Percentiles rank a stretch among this genome's conserved stretches.
Conservation (phyloP, 2,888 invertebrate genomes). For the Emmelina monodactyla region DNA sequence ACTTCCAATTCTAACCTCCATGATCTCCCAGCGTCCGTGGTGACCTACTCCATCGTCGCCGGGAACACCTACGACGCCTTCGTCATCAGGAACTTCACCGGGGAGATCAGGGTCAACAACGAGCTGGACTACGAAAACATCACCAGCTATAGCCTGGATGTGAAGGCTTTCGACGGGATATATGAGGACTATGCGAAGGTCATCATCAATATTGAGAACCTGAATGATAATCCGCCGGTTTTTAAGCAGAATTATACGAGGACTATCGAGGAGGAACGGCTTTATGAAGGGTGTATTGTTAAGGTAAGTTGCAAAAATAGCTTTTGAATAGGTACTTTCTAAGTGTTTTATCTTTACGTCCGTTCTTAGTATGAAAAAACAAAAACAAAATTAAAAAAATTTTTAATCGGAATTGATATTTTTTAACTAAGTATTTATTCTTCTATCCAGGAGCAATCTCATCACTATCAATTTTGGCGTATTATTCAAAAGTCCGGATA, state of each 20-base stretch:
- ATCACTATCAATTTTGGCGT: too few relatives aligned
- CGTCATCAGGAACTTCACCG: constrained; percentile 83
- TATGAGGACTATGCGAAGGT: constrained; percentile 85
- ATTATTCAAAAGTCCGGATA: too few relatives aligned
- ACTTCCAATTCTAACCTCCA: constrained; percentile 3
- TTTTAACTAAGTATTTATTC: too few relatives aligned
- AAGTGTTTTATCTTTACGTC: too few relatives aligned
- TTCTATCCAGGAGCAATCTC: too few relatives aligned
- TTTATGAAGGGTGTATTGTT: constrained; percentile 74
- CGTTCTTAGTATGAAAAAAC: too few relatives aligned
- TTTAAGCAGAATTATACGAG: constrained; percentile 79
- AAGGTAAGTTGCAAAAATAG: constrained; percentile 56
- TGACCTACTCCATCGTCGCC: constrained; percentile 85
- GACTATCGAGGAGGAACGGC: constrained; percentile 77
- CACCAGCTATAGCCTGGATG: constrained; percentile 84
- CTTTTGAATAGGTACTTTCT: too few relatives aligned
- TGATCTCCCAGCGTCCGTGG: constrained; percentile 71
- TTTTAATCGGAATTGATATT: too few relatives aligned
- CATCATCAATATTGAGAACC: constrained; percentile 84
- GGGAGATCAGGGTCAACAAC: constrained; percentile 82
- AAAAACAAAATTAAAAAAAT: too few relatives aligned
- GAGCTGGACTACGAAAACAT: constrained; percentile 84
- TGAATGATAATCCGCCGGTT: constrained; percentile 92
- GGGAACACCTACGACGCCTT: constrained; percentile 90
- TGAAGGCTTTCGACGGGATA: constrained; percentile 84